These are phyloP conservation scores for Amphipoea lucens DNA, from an alignment of 2,888 invertebrate genomes.

Conservation along the genomic window DNA sequence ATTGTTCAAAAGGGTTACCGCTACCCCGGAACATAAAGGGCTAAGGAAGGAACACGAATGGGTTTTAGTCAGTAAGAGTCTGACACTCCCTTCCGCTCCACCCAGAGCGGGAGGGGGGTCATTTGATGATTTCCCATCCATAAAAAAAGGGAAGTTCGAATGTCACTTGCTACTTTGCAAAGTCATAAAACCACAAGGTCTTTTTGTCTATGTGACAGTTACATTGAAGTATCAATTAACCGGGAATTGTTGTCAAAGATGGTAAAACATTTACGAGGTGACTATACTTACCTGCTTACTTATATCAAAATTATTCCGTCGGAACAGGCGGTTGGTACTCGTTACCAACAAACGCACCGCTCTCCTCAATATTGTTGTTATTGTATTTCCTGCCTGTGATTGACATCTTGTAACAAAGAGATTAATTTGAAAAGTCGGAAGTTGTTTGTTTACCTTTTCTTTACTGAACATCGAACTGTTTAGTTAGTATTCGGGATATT, in stretches of 20 bases:
- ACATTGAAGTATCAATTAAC: background rate
- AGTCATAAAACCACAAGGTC: background rate
- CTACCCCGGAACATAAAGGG: no score
- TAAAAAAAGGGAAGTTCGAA: no score
- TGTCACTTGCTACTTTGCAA: no score
- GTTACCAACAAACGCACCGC: background rate
- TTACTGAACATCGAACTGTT: background rate
- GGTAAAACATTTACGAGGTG: background rate
- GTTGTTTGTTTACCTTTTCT: conserved; percentile 1
- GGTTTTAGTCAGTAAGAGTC: no score
- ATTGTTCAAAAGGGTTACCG: no score
- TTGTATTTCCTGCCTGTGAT: conserved; percentile 33
- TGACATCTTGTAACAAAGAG: conserved; percentile 35
- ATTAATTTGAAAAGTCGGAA: conserved; percentile 36
- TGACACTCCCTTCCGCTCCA: no score
- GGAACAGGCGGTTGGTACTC: background rate
- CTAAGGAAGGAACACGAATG: no score
- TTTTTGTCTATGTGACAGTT: background rate
- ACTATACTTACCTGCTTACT: background rate
- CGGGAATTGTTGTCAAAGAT: background rate
- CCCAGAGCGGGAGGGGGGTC: no score
- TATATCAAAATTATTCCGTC: background rate
- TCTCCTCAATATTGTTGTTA: conserved; percentile 15
- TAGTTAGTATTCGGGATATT: background rate
- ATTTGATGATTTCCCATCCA: no score